Evolutionary conservation across 2,797 vertebrate species (phyloP).

Genomic region (Sphenopsis melanotis): DNA sequence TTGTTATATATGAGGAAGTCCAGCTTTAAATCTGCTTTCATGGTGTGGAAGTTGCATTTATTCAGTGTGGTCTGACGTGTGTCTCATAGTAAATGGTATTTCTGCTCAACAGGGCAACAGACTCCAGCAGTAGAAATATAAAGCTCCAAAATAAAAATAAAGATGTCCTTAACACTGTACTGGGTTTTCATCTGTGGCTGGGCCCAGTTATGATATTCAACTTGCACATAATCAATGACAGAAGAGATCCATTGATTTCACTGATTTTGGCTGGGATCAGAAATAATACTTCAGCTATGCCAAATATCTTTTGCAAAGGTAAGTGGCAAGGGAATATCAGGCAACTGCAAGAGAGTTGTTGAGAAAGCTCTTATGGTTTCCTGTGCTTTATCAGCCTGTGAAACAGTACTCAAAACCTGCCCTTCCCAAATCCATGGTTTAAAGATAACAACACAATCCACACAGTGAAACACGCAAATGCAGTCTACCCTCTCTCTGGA

Average conservation of each 20-base stretch:
- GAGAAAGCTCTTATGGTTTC: neutral
- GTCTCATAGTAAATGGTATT: neutral
- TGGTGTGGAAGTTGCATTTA: neutral
- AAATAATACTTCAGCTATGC: neutral
- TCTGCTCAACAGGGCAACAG: neutral
- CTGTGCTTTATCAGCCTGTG: neutral
- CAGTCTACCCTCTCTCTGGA: rapidly evolving
- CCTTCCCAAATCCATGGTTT: neutral
- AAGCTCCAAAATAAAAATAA: neutral
- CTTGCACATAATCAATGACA: neutral
- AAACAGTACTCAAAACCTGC: neutral
- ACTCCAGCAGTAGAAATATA: rapidly evolving
- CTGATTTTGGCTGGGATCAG: neutral
- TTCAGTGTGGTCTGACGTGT: neutral
- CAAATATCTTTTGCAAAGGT: neutral
- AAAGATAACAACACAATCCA: neutral
- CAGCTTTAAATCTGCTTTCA: neutral
- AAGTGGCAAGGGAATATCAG: neutral
- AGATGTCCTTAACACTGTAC: neutral
- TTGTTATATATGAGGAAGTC: neutral
- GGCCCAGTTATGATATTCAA: neutral
- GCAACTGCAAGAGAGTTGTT: neutral
- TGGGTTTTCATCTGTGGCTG: neutral
- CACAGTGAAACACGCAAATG: neutral
- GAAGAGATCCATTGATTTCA: neutral